Conservation (phyloP, 2,888 invertebrate genomes). For the Crocallis elinguaria region DNA sequence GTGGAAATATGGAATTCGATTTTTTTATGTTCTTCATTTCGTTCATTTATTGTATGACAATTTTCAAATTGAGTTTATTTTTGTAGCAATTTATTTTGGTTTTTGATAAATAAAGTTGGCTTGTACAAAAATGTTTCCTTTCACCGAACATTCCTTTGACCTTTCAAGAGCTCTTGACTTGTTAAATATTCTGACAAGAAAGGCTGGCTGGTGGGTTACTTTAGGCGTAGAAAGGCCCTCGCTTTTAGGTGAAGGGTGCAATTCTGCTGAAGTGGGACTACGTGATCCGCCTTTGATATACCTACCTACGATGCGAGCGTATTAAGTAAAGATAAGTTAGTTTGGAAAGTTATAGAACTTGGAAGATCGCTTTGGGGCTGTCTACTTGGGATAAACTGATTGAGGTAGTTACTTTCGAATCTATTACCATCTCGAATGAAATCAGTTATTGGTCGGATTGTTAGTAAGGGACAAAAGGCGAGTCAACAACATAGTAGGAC, state of each 20-base stretch:
- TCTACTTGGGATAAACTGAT: neutral
- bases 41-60: too few species aligned
- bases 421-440: too few species aligned
- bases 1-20: neutral
- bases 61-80: neutral
- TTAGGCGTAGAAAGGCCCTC: conserved; percentile 8
- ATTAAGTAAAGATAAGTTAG: neutral
- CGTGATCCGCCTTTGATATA: conserved; percentile 61
- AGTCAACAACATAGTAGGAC: too few species aligned
- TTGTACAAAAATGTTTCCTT: neutral
- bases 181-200: conserved; percentile 17
- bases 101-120: conserved; percentile 4
- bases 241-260: conserved; percentile 39
- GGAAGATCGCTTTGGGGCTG: neutral
- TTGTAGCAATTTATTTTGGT: neutral
- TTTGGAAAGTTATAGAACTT: neutral
- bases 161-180: conserved; percentile 3
- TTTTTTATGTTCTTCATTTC: neutral
- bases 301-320: neutral
- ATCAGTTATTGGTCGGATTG: too few species aligned
- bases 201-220: conserved; percentile 16
- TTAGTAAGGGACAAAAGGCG: too few species aligned
- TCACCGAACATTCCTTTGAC: neutral
- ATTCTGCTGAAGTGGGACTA: conserved; percentile 55
- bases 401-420: too few species aligned